Evolutionary conservation across 2,797 vertebrate genomes (phyloP).

Genomic region (Molossus alvarezi): DNA sequence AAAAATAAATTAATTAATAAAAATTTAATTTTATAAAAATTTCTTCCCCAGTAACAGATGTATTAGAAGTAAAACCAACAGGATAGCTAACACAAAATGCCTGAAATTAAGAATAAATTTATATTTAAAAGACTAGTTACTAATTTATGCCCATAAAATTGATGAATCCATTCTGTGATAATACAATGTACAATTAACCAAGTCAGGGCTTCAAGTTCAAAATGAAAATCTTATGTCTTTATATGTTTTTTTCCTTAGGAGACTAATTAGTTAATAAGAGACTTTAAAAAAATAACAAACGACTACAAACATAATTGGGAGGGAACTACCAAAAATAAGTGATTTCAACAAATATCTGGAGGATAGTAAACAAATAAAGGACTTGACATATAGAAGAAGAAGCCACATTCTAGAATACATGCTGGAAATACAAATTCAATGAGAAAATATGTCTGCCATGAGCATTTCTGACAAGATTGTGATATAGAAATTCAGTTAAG

Average conservation of each 20-base stretch:
- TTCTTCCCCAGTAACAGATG: background rate
- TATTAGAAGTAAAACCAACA: constrained; percentile 13
- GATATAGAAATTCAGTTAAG: background rate
- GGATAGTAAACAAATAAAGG: background rate
- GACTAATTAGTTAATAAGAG: background rate
- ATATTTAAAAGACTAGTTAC: constrained; percentile 13
- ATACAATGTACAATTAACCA: background rate
- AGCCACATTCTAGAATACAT: background rate
- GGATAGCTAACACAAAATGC: background rate
- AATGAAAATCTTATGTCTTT: background rate
- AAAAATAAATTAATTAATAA: background rate
- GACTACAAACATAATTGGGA: background rate
- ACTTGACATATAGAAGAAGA: background rate
- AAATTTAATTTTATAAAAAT: background rate
- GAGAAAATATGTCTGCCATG: background rate
- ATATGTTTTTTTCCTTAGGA: background rate
- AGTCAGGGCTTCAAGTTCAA: background rate
- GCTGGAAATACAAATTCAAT: background rate
- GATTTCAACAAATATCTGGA: background rate
- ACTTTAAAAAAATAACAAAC: background rate
- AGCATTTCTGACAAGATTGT: background rate
- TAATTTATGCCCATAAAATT: background rate
- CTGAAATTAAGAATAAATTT: background rate
- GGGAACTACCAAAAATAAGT: background rate
- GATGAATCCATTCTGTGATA: background rate